A percentile compares a stretch with the other conserved stretches of the same genome.
Evolutionary conservation across 2,888 invertebrate species (phyloP).

Genomic region (Xanthorhoe designata): DNA sequence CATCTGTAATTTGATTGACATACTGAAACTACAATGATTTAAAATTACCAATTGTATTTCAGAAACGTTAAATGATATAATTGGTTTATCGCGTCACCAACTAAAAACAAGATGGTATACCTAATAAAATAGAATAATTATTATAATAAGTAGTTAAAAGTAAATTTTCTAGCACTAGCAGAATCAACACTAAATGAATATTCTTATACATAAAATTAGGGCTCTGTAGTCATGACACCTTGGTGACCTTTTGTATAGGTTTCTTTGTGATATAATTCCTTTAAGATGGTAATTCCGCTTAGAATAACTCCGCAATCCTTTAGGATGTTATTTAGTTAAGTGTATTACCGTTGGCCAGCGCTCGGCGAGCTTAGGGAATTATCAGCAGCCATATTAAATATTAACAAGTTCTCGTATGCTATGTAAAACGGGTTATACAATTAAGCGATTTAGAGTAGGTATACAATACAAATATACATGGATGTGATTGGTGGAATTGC

Average conservation of each 20-base stretch:
- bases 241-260: conserved; percentile 55
- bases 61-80: neutral
- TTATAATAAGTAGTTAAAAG: neutral
- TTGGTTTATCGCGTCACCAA: conserved; percentile 4
- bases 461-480: too few species aligned
- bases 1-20: conserved; percentile 13
- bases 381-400: conserved; percentile 29
- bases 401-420: conserved; percentile 24
- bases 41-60: conserved; percentile 24
- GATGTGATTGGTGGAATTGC: neutral
- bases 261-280: conserved; percentile 60
- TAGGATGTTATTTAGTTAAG: conserved; percentile 30
- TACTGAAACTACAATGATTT: conserved; percentile 1
- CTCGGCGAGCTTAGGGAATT: conserved; percentile 26
- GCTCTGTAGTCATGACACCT: conserved; percentile 45
- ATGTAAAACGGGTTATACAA: conserved; percentile 13
- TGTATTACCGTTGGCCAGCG: conserved; percentile 28
- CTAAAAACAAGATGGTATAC: neutral
- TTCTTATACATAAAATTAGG: conserved; percentile 8
- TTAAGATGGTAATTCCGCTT: conserved; percentile 71
- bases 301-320: conserved; percentile 49
- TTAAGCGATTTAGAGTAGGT: neutral
- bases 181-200: neutral
- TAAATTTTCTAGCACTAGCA: neutral
- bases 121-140: neutral